Percentiles rank a stretch among this genome's conserved stretches.
Evolutionary conservation across 2,113 vertebrate genomes (phyloP).

Genomic region (Mirza zaza): DNA sequence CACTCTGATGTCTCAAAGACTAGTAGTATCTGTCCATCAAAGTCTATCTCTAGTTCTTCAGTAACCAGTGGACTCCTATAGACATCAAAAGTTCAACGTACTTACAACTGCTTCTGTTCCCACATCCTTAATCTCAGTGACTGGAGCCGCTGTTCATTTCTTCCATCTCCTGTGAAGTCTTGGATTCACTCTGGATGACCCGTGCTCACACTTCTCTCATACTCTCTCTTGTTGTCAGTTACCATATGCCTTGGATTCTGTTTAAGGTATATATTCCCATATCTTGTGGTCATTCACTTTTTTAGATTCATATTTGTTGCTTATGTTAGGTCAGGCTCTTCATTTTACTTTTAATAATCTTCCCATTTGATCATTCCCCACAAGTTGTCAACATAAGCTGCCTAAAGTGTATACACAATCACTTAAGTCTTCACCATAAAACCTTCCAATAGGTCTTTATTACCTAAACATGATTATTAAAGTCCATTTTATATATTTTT

Average conservation of each 20-base stretch:
- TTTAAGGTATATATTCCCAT: background rate
- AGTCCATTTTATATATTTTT: background rate
- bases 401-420: background rate
- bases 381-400: background rate
- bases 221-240: too few relatives aligned
- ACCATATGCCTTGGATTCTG: background rate
- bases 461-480: background rate
- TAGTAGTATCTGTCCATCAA: too few relatives aligned
- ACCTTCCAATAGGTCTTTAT: background rate
- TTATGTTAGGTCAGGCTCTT: background rate
- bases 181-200: background rate
- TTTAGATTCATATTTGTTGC: background rate
- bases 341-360: background rate
- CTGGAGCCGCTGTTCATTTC: too few relatives aligned
- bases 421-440: background rate
- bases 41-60: background rate
- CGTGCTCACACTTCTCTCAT: rapidly evolving
- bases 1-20: background rate
- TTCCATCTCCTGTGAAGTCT: background rate
- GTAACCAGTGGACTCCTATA: background rate
- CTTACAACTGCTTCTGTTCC: background rate
- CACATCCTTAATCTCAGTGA: background rate
- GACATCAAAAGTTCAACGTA: background rate
- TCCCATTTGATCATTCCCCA: background rate
- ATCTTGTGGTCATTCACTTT: background rate